Base-by-base conservation (phyloP, 2,113 vertebrate species). In the Pelusios castaneus region DNA sequence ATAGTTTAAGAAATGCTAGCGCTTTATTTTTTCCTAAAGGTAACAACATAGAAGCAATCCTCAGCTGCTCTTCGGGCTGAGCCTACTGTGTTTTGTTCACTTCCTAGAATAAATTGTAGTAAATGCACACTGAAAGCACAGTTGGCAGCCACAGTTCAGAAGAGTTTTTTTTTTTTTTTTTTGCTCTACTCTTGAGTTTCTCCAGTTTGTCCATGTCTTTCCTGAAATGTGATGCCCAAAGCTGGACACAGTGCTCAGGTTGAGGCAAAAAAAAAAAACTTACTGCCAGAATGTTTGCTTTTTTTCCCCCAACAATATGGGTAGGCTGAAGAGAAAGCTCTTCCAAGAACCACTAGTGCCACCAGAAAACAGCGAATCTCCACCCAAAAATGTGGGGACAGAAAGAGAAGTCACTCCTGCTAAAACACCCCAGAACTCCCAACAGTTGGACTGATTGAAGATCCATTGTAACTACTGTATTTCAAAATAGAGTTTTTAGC, bases 401-500 rank as follows among this genome's bases (percentile, higher is more conserved):
- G 47, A 47, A 47, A 47, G 47, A 47, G 47, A 47, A 47, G 47
- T 47, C 47, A 52, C 51, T 52, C 16, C 51, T 52, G 51, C 14
- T 52, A 52, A 52, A 16, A 52, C 13, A 52, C 51, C 51, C 51
- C 51, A 52, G 51, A 17, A 52, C 24, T 78, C 41, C 56, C 0
- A 0, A 83, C 82, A 76, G 10, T 5, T 87, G 84, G 54, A 22
- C 11, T 83, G 94, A 70, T 82, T 87, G 84, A 45, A 80, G 85
- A 76, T 91, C 92, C 92, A 82, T 82, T 91, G 80, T 67, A 85
- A 22, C 91, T 94, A 87, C 87, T 81, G 31, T 63, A 84, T 92
- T 80, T 89, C 13, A 10, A 1, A 3, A 77, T 90, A 89, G 91
- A 90, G 70, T 56, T 96, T 96, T 97, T 90, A 94, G 91, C 92